A percentile compares a stretch with the other conserved stretches of the same genome.
Evolutionary conservation across 1,140 invertebrate genomes (phyloP).

Genomic region (Pissodes strobi): DNA sequence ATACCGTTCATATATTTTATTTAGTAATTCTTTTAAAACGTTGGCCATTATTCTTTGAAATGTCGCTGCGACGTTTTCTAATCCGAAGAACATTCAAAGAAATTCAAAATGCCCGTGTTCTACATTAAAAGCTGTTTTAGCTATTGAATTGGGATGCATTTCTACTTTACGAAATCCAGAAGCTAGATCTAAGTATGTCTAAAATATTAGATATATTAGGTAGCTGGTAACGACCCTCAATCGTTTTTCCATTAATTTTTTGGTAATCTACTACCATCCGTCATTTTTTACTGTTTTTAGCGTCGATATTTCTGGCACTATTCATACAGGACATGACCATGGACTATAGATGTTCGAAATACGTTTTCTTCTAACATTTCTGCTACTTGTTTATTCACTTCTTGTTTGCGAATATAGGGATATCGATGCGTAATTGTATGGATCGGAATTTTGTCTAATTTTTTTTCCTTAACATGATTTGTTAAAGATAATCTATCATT

Average conservation of each 20-base stretch:
- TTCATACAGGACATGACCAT: slow-evolving; percentile 55
- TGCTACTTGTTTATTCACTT: no score
- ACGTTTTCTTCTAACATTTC: slow-evolving; percentile 43
- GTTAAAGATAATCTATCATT: slow-evolving; percentile 28
- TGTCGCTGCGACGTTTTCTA: no score
- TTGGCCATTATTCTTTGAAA: no score
- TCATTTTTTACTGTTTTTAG: slow-evolving; percentile 46
- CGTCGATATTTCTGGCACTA: no score
- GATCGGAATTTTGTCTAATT: slow-evolving; percentile 42
- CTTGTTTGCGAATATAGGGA: slow-evolving; percentile 45
- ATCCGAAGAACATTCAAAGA: slow-evolving; percentile 45
- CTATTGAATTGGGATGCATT: slow-evolving; percentile 47
- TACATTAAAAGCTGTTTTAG: slow-evolving; percentile 56
- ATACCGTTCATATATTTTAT: no score
- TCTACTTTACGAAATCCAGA: slow-evolving; percentile 60
- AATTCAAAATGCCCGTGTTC: slow-evolving; percentile 49
- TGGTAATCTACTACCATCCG: slow-evolving; percentile 52
- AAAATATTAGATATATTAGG: slow-evolving; percentile 58
- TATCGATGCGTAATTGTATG: slow-evolving; percentile 50
- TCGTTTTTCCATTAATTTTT: slow-evolving; percentile 51
- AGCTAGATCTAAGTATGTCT: slow-evolving; percentile 56
- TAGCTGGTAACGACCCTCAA: slow-evolving; percentile 56
- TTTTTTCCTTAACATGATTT: slow-evolving; percentile 42
- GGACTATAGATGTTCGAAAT: slow-evolving; percentile 48
- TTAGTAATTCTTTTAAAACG: slow-evolving; percentile 31